Evolutionary conservation across 2,797 vertebrate genomes (phyloP).

Genomic region (Menidia menidia): DNA sequence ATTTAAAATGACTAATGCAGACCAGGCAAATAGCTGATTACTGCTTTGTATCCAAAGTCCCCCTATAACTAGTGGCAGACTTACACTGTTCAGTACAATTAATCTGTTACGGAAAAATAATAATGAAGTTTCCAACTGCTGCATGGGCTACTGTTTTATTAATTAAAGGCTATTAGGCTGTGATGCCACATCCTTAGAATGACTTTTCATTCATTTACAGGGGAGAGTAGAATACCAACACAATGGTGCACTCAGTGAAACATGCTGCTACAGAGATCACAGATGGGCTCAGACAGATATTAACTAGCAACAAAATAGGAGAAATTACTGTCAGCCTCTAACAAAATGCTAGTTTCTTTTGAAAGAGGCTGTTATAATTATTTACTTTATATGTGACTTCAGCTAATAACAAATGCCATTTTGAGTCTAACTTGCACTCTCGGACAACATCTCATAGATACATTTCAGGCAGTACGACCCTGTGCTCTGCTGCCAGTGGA

Average conservation of each 20-base stretch:
- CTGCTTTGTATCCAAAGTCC: slow-evolving; percentile 64
- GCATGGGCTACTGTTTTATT: slow-evolving; percentile 75
- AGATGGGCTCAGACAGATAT: slow-evolving; percentile 54
- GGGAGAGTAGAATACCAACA: slow-evolving; percentile 15
- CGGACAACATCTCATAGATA: slow-evolving; percentile 35
- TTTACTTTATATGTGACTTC: slow-evolving; percentile 27
- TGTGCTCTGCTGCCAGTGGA: background rate
- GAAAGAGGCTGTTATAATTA: slow-evolving; percentile 21
- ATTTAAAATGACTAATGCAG: slow-evolving; percentile 70
- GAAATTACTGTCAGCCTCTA: slow-evolving; percentile 37
- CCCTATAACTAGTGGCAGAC: slow-evolving; percentile 65
- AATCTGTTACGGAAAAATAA: slow-evolving; percentile 75
- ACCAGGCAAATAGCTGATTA: slow-evolving; percentile 49
- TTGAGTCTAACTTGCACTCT: background rate
- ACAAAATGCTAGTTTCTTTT: slow-evolving; percentile 31
- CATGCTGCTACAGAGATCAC: slow-evolving; percentile 33
- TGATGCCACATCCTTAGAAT: slow-evolving; percentile 67
- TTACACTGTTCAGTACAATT: slow-evolving; percentile 71
- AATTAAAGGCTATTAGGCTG: slow-evolving; percentile 74
- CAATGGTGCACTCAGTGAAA: slow-evolving; percentile 24
- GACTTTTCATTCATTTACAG: slow-evolving; percentile 64
- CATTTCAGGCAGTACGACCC: slow-evolving; percentile 1
- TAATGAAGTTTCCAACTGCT: slow-evolving; percentile 75
- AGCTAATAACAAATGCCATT: slow-evolving; percentile 15
- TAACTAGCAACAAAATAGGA: slow-evolving; percentile 46